Evolutionary conservation across 2,797 vertebrate genomes (phyloP).

Genomic region (Otus scops): DNA sequence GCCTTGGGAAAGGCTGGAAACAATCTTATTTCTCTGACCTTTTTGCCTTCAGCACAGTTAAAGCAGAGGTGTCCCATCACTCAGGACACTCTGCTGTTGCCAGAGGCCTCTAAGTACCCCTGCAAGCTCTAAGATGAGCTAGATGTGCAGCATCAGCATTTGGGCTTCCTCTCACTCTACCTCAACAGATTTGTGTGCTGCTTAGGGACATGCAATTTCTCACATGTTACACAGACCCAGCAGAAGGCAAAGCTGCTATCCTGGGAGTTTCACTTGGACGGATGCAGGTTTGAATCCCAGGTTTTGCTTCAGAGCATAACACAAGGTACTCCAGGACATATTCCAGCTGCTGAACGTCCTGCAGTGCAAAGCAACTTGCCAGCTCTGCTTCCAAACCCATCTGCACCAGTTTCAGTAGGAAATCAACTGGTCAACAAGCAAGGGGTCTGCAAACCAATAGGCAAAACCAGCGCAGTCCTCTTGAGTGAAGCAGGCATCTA

Average conservation of each 20-base stretch:
- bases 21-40: neutral
- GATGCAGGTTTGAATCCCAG: conserved; percentile 10
- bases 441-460: neutral
- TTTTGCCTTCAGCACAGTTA: neutral
- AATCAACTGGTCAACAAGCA: neutral
- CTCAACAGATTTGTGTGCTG: neutral
- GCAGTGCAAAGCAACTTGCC: neutral
- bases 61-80: neutral
- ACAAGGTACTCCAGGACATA: neutral
- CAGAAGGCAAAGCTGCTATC: neutral
- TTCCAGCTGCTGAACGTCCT: neutral
- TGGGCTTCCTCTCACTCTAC: neutral
- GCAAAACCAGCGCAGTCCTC: neutral
- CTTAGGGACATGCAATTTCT: neutral
- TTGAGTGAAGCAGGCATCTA: neutral
- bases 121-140: neutral
- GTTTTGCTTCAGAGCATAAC: neutral
- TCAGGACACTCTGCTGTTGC: neutral
- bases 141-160: neutral
- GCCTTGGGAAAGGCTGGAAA: neutral
- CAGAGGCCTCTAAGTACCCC: neutral
- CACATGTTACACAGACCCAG: neutral
- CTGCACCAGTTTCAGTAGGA: neutral
- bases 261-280: conserved; percentile 28
- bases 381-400: neutral